A percentile compares a stretch with the other conserved stretches of the same genome.
Conservation (phyloP, 2,888 invertebrate species). For the Amorpha juglandis region DNA sequence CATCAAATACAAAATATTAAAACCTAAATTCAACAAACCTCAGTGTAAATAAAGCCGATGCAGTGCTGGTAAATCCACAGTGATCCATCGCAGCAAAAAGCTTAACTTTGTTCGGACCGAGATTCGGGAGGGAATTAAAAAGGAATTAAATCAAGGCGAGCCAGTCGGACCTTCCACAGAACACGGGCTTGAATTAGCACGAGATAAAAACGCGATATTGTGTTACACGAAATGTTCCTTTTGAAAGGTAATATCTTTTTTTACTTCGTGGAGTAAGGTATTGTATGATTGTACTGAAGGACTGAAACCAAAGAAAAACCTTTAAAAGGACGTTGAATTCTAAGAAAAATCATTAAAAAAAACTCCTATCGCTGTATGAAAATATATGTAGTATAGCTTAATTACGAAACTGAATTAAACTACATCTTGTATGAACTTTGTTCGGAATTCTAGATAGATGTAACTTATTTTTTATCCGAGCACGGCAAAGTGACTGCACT, state of each 20-base stretch:
- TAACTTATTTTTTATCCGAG: no score
- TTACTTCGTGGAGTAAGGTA: background rate
- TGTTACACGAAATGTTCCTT: background rate
- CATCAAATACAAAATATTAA: slow-evolving; percentile 1
- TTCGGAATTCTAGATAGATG: no score
- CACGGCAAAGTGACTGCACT: no score
- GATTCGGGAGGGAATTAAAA: slow-evolving; percentile 44
- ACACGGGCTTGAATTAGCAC: slow-evolving; percentile 16
- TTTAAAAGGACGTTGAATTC: no score
- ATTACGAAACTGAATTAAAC: no score
- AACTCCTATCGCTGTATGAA: no score
- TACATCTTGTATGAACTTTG: no score
- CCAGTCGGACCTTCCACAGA: background rate
- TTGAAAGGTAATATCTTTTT: background rate
- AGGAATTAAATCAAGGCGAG: slow-evolving; percentile 45
- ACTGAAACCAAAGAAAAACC: no score
- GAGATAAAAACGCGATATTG: slow-evolving; percentile 2
- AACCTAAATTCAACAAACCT: slow-evolving; percentile 14
- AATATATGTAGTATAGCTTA: no score
- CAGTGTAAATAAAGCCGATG: slow-evolving; percentile 34
- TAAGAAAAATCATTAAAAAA: no score
- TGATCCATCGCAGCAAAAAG: slow-evolving; percentile 45
- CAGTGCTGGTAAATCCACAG: slow-evolving; percentile 45
- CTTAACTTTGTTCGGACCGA: slow-evolving; percentile 45
- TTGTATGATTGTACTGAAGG: no score